phyloP scores from a whole-genome alignment of 1,140 invertebrate species.

The Holotrichia oblita region DNA sequence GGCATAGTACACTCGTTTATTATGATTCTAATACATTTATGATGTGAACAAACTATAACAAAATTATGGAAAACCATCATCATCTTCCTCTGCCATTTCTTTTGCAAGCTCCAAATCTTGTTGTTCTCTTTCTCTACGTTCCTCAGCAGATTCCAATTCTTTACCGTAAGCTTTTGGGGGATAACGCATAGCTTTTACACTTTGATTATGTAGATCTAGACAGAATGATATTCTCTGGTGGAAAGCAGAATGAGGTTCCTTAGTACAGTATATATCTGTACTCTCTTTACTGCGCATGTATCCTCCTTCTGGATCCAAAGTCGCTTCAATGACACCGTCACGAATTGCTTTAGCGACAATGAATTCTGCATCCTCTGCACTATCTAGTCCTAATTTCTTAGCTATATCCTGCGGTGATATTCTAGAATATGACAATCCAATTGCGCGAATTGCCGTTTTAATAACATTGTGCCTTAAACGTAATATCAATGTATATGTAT shows the following conservation, averaged over 20 bases:
- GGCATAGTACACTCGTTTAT: background rate
- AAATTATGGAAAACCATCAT: conserved; percentile 83
- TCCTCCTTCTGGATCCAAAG: conserved; percentile 92
- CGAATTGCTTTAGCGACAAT: conserved; percentile 99
- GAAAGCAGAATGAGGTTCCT: conserved; percentile 96
- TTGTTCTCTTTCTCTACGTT: conserved; percentile 94
- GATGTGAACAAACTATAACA: background rate
- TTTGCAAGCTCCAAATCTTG: conserved; percentile 98
- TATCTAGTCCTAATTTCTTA: conserved; percentile 91
- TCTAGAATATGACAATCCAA: conserved; percentile 95
- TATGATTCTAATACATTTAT: background rate
- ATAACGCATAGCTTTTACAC: conserved; percentile 98
- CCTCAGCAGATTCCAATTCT: conserved; percentile 97
- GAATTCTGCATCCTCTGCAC: conserved; percentile 97
- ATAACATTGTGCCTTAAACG: conserved; percentile 98
- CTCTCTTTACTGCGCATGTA: conserved; percentile 98
- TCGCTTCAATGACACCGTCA: conserved; percentile 98
- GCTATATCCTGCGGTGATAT: conserved; percentile 97
- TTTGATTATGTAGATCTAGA: conserved; percentile 97
- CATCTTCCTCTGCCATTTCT: conserved; percentile 99
- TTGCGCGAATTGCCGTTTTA: conserved; percentile 97
- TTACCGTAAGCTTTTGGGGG: conserved; percentile 99
- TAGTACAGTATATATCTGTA: conserved; percentile 96
- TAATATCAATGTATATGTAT: conserved; percentile 95
- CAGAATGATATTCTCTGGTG: conserved; percentile 99